Evolutionary conservation across 2,113 vertebrate genomes (phyloP).

Genomic region (Mustelus asterias): DNA sequence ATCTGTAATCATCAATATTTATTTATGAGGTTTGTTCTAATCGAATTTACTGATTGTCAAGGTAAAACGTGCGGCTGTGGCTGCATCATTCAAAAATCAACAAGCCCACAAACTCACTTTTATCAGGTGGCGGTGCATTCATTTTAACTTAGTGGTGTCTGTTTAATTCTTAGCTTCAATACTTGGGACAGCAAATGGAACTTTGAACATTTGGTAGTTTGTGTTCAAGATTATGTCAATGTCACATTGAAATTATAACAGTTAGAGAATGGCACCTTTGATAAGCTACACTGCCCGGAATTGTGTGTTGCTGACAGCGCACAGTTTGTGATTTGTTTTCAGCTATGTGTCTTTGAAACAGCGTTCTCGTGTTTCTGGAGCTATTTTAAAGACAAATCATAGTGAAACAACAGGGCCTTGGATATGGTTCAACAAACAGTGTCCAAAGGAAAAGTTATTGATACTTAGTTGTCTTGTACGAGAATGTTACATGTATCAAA

Average conservation of each 20-base stretch:
- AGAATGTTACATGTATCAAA: slow-evolving; percentile 25
- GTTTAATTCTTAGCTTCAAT: neutral
- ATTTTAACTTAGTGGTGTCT: neutral
- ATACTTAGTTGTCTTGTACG: neutral
- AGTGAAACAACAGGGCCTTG: neutral
- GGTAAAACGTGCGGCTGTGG: neutral
- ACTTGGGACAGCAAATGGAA: neutral
- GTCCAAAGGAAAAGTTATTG: slow-evolving; percentile 3
- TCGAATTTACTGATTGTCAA: slow-evolving; percentile 9
- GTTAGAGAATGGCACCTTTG: neutral
- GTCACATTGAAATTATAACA: neutral
- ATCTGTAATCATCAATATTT: slow-evolving; percentile 30
- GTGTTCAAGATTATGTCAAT: slow-evolving; percentile 10
- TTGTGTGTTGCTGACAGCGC: neutral
- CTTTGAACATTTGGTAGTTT: neutral
- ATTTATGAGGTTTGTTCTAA: neutral
- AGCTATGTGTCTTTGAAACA: slow-evolving; percentile 3
- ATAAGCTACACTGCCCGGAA: neutral
- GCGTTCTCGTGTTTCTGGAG: neutral
- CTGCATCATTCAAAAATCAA: neutral
- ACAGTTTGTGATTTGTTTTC: slow-evolving; percentile 4
- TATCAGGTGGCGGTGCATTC: neutral
- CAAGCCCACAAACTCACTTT: neutral
- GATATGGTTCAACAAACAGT: slow-evolving; percentile 27
- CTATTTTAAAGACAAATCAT: neutral